phyloP scores from a whole-genome alignment of 1,140 invertebrate species.

The Drosophila tristis region DNA sequence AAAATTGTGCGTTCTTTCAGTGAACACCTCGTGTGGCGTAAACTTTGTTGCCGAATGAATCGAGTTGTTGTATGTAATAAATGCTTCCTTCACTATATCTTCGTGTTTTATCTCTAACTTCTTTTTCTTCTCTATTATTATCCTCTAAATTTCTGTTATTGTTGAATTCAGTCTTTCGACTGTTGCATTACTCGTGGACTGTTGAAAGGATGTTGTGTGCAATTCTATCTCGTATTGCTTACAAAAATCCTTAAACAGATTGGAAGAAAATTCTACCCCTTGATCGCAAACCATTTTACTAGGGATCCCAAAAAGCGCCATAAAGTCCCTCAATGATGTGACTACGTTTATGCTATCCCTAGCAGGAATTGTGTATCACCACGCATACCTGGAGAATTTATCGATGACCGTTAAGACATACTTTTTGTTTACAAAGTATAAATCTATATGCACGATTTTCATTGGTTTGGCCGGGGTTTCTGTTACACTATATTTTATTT shows the following conservation, averaged over 20 bases:
- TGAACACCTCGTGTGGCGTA: neutral
- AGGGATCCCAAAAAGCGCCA: constrained; percentile 1
- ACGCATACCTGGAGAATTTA: no score
- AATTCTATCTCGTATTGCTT: neutral
- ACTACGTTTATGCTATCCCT: constrained; percentile 35
- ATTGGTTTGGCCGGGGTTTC: no score
- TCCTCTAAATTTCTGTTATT: constrained; percentile 12
- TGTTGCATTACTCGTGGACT: constrained; percentile 3
- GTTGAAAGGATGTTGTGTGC: constrained; percentile 8
- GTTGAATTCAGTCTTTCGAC: constrained; percentile 11
- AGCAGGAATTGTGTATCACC: neutral
- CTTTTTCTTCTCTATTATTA: constrained; percentile 2
- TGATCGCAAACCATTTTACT: neutral
- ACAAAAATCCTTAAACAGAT: neutral
- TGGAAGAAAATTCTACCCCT: neutral
- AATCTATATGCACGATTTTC: no score
- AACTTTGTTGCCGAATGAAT: neutral
- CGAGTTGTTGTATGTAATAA: no score
- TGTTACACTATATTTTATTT: no score
- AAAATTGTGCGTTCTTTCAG: neutral
- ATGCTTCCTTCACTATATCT: no score
- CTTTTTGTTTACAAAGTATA: no score
- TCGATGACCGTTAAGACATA: no score
- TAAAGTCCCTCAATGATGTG: constrained; percentile 46
- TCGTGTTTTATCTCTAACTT: no score